Evolutionary conservation across 2,888 invertebrate species (phyloP), one percentile per base, ranked within the genome.

Genomic region (Oscheius sp.): DNA sequence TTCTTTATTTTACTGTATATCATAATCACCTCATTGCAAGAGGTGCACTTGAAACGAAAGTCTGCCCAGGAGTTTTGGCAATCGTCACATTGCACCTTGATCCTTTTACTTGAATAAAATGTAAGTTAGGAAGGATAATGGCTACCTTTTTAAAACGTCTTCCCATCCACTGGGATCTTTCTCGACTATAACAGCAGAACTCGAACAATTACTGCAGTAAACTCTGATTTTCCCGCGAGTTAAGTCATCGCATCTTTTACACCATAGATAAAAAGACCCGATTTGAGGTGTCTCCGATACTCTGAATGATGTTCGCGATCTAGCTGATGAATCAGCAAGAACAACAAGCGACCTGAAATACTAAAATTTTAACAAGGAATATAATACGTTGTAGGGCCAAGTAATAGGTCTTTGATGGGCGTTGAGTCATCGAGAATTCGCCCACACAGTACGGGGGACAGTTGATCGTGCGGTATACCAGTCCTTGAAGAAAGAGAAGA

Each of bases 1-100:
- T 45, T 25, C 29, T 52, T 55, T 64, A 18, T 3, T 55, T 55
- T 55, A 13, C n/a, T 7, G 23, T 55, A 23, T 23, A 7, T 18
- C n/a, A 55, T 55, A 49, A 35, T n/a, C n/a, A 77, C 79, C 63
- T 84, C 84, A 27, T 75, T 76, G 64, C 85, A 85, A 6, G 35
- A 49, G 9, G 76, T 63, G 68, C 85, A 85, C 55, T 85, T 85
- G 76, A 85, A 85, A 1, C 73, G 73, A 69, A 85, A 81, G 23
- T 73, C 59, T 9, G 46, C 9, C 13, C 56, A 21, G 1, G 21
- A 9, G 6, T 21, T 23, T 25, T 63, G 13, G 53, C 68, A 66
- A 18, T 72, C 68, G 9, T 66, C 68, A 46, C 85, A 85, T 9
- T 69, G 58, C 0, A 76, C 76, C 13, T 63, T 64, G 68, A 83